Conservation (phyloP, 2,113 vertebrate species). For the Sisor rabdophorus region DNA sequence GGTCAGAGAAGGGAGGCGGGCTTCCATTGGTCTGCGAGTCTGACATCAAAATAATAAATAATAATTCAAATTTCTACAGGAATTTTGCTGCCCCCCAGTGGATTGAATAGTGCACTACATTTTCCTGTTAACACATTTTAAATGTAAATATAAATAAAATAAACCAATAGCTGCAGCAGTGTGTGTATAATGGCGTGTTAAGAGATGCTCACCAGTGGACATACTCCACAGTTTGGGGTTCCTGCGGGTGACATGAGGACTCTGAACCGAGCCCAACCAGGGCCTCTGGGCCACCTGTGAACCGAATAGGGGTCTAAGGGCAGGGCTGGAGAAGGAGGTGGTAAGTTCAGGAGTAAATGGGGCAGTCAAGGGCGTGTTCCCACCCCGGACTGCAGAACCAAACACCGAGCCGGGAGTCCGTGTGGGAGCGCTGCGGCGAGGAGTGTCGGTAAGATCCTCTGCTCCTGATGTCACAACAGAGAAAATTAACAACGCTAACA, state of each 20-base stretch:
- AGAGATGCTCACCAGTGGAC: conserved; percentile 68
- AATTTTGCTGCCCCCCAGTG: conserved; percentile 1
- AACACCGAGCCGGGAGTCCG: conserved; percentile 72
- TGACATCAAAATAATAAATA: conserved; percentile 39
- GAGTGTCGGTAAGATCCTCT: conserved; percentile 71
- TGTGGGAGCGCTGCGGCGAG: conserved; percentile 56
- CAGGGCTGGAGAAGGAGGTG: conserved; percentile 72
- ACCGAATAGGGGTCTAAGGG: conserved; percentile 66
- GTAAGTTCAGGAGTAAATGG: conserved; percentile 72
- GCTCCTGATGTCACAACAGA: conserved; percentile 57
- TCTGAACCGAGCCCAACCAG: conserved; percentile 74
- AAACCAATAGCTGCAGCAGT: background rate
- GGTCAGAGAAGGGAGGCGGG: conserved; percentile 47
- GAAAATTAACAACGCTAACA: background rate
- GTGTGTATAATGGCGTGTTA: too few species aligned
- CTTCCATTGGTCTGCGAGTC: conserved; percentile 63
- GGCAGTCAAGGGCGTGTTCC: conserved; percentile 61
- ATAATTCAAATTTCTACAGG: background rate
- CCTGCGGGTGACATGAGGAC: conserved; percentile 77
- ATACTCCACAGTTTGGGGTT: conserved; percentile 86
- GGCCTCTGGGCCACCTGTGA: conserved; percentile 71
- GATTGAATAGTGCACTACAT: background rate
- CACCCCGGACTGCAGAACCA: conserved; percentile 64
- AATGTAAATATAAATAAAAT: background rate
- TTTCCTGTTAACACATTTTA: background rate